Evolutionary conservation across 2,797 vertebrate genomes (phyloP).

Genomic region (Parauchenoglanis ngamensis): DNA sequence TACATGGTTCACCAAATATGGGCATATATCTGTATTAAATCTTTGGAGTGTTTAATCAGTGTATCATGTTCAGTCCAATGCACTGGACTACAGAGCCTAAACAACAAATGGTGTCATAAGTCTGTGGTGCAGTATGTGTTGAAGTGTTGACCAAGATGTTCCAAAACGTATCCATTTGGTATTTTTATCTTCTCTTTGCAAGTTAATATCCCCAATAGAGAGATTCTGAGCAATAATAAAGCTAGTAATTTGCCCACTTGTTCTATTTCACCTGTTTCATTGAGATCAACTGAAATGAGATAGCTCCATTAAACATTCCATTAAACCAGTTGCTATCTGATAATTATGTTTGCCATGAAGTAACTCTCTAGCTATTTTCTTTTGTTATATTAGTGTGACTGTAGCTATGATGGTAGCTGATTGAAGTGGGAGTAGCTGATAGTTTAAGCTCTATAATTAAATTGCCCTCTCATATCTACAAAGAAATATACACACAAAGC

Average conservation of each 20-base stretch:
- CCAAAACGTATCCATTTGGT: background rate
- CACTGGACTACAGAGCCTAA: background rate
- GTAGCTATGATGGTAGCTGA: constrained; percentile 11
- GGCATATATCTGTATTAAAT: background rate
- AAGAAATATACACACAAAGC: constrained; percentile 7
- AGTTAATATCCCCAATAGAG: constrained; percentile 1
- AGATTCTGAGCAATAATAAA: background rate
- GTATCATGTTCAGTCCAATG: background rate
- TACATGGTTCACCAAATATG: background rate
- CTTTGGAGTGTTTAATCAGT: background rate
- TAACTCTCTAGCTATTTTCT: constrained; percentile 4
- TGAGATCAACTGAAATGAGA: constrained; percentile 10
- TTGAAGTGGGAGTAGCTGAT: background rate
- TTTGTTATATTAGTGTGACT: constrained; percentile 8
- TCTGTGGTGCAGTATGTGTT: constrained; percentile 4
- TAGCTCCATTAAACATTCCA: constrained; percentile 11
- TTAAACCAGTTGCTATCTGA: constrained; percentile 20
- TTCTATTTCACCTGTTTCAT: constrained; percentile 30
- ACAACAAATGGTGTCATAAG: background rate
- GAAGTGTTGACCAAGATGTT: background rate
- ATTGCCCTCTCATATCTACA: constrained; percentile 21
- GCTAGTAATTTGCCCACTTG: constrained; percentile 12
- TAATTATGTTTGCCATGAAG: constrained; percentile 30
- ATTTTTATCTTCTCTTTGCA: background rate
- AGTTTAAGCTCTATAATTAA: constrained; percentile 15